A percentile compares a stretch with the other conserved stretches of the same genome.
Conservation (phyloP, 2,797 vertebrate genomes). For the Zalophus californianus region DNA sequence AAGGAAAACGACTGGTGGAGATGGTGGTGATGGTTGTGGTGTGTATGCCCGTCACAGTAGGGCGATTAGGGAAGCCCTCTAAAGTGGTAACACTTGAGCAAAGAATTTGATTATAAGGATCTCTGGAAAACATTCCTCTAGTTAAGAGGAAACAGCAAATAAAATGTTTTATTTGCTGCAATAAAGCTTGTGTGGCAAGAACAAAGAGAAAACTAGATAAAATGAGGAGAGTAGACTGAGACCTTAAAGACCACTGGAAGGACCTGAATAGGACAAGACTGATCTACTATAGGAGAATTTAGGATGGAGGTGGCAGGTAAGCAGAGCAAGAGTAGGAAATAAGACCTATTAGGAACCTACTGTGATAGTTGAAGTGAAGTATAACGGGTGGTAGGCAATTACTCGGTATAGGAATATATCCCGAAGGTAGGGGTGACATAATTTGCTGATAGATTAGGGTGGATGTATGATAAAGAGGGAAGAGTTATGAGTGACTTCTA, state of each 20-base stretch:
- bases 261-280: not conserved
- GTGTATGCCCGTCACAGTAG: rapidly evolving
- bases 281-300: not conserved
- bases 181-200: not conserved
- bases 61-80: not conserved
- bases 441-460: not conserved
- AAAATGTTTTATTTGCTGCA: not conserved
- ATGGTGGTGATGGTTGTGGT: not conserved
- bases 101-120: not conserved
- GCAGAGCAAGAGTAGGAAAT: not conserved
- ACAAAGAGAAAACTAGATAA: not conserved
- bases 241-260: not conserved
- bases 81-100: not conserved
- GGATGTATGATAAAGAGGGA: not conserved
- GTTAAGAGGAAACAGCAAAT: not conserved
- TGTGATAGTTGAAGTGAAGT: not conserved
- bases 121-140: not conserved
- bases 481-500: not conserved
- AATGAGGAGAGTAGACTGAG: not conserved
- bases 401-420: not conserved
- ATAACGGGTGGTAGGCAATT: not conserved
- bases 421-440: not conserved
- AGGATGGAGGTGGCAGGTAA: not conserved
- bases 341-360: not conserved
- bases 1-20: not conserved